Evolutionary conservation across 2,888 invertebrate species (phyloP).

Genomic region (Frankliniella fusca): DNA sequence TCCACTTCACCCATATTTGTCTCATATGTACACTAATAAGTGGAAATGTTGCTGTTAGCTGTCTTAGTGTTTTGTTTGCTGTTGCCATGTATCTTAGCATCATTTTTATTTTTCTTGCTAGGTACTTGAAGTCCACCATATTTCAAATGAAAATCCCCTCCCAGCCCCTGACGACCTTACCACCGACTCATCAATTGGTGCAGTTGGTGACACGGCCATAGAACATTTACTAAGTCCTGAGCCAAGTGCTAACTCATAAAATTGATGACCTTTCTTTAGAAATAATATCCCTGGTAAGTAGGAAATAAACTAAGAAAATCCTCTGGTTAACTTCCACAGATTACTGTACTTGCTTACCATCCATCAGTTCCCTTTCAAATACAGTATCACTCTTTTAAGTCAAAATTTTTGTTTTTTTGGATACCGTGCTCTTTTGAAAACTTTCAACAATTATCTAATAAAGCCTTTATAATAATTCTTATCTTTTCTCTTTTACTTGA

Average conservation of each 20-base stretch:
- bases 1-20: no score
- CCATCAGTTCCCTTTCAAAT: neutral
- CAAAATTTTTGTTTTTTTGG: no score
- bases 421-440: no score
- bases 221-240: neutral
- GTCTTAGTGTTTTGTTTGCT: neutral
- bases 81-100: neutral
- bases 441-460: no score
- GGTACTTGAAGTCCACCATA: constrained; percentile 17
- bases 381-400: constrained; percentile 27
- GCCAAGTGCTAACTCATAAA: neutral
- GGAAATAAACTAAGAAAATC: no score
- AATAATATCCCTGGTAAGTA: constrained; percentile 35
- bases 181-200: constrained; percentile 26
- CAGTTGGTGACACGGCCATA: constrained; percentile 20
- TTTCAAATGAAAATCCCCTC: constrained; percentile 22
- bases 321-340: no score
- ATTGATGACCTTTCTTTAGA: constrained; percentile 6
- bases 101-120: constrained; percentile 11
- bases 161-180: constrained; percentile 17
- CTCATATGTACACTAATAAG: no score
- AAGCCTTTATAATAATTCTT: no score
- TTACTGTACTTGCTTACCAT: no score
- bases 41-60: neutral
- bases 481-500: neutral